These are phyloP conservation scores for Alfaro cultratus DNA, from an alignment of 2,797 vertebrate species.

Conservation along the genomic window DNA sequence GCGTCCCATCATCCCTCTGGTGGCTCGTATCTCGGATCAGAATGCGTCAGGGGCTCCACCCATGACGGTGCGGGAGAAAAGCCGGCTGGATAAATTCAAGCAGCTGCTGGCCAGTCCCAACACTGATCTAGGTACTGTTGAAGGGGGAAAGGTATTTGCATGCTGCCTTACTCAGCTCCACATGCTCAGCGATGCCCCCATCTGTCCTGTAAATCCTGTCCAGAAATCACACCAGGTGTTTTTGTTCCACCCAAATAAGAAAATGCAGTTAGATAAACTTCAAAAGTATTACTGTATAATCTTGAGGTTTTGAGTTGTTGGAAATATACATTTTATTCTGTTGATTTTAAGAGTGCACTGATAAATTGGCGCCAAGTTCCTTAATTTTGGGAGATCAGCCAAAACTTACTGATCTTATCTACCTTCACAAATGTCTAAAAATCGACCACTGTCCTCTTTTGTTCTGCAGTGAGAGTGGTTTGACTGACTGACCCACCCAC, in stretches of 20 bases:
- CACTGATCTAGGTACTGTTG: slow-evolving; percentile 89
- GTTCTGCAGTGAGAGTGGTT: too few relatives aligned
- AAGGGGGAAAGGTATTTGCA: not conserved
- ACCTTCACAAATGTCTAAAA: not conserved
- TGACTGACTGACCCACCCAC: too few relatives aligned
- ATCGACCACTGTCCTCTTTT: not conserved
- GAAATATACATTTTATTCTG: not conserved
- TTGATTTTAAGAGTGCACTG: not conserved
- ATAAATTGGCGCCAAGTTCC: not conserved
- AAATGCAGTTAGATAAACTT: not conserved
- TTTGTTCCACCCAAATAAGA: not conserved
- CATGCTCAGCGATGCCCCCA: not conserved
- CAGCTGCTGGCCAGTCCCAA: slow-evolving; percentile 92
- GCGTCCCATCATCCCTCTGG: slow-evolving; percentile 92
- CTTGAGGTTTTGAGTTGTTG: not conserved
- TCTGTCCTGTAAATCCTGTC: not conserved
- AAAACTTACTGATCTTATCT: not conserved
- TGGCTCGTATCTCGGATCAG: slow-evolving; percentile 97
- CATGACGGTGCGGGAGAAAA: slow-evolving; percentile 96
- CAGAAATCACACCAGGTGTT: not conserved
- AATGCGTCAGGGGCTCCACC: slow-evolving; percentile 95
- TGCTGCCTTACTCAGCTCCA: not conserved
- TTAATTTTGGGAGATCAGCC: not conserved
- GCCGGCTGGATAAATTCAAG: slow-evolving; percentile 93
- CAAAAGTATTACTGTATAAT: not conserved